phyloP scores from a whole-genome alignment of 2,113 vertebrate genomes.

The Campylorhamphus procurvoides region DNA sequence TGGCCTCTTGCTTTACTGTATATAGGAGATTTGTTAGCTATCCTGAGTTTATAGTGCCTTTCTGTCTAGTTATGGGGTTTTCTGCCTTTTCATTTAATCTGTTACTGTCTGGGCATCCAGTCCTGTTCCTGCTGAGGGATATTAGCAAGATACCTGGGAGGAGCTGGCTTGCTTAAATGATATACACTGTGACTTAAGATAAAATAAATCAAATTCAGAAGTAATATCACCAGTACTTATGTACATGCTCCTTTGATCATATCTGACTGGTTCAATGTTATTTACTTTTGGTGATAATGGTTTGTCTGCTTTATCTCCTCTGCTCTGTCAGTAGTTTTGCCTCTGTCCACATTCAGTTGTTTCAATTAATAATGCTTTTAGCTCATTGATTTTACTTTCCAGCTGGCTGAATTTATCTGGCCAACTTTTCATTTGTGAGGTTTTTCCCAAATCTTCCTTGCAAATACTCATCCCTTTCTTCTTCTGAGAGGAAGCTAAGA shows the following conservation, averaged over 20 bases:
- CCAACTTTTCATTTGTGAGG: neutral
- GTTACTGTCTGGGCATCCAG: constrained; percentile 4
- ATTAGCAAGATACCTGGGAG: constrained; percentile 44
- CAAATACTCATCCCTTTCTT: neutral
- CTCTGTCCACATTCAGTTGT: neutral
- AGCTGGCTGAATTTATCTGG: neutral
- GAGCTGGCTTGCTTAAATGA: constrained; percentile 28
- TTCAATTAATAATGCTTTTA: constrained; percentile 49
- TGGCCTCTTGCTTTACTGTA: neutral
- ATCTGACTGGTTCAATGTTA: constrained; percentile 39
- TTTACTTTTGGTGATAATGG: constrained; percentile 40
- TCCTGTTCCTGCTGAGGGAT: neutral
- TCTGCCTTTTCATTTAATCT: constrained; percentile 20
- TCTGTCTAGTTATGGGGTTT: neutral
- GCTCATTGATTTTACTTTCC: constrained; percentile 30
- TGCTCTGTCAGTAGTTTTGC: constrained; percentile 12
- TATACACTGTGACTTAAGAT: constrained; percentile 1
- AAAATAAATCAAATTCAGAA: constrained; percentile 62
- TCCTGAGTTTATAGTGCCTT: neutral
- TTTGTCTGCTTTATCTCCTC: constrained; percentile 55
- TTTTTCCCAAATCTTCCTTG: neutral
- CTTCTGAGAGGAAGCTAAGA: neutral
- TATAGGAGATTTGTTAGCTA: neutral
- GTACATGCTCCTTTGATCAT: constrained; percentile 32
- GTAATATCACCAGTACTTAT: constrained; percentile 14